Base-by-base conservation (phyloP, 2,113 vertebrate genomes). In the Gambusia affinis region DNA sequence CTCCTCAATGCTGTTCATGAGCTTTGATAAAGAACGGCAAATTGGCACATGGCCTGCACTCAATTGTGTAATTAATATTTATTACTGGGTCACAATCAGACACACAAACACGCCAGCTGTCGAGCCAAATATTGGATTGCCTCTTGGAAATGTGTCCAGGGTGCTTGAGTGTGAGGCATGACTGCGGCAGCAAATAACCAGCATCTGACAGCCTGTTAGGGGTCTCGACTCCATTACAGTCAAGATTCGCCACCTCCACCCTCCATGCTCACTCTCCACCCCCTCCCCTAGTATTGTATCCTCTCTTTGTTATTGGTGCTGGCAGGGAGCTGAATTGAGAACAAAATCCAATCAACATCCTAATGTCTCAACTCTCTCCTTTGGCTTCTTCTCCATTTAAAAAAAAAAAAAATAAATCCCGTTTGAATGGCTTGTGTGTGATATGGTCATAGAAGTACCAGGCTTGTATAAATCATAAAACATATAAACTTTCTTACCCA, bases 1-100 rank as follows among this genome's bases (percentile, higher is more conserved):
- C 60, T 75, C 60, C 54, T 39, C 37, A 31, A 2, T 76, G 74
- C 71, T 82, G 67, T 79, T 85, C 77, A 89, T 87, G 83, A 86
- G 83, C 85, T 85, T 87, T 77, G 83, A 87, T 80, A 88, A 85
- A 73, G 83, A 35, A 71, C 80, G 82, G 87, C 87, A 86, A 87
- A 77, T 88, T 91, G 89, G 77, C 80, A 87, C 86, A 83, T 68
- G 82, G 85, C 75, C 85, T 80, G 82, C 75, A 84, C 79, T 81
- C 80, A 76, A 82, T 82, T 84, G 85, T 82, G 67, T 83, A 89
- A 92, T 91, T 91, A 89, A 89, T 81, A 91, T 91, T 84, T 80
- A 90, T 90, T 78, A 75, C 64, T 11, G 5, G 60, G 76, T 67
- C 7, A 12, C 72, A 64, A 64, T 17, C 54, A 47, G 42, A 24